Evolutionary conservation across 2,888 invertebrate genomes (phyloP).

Genomic region (Drosophila aldrichi): DNA sequence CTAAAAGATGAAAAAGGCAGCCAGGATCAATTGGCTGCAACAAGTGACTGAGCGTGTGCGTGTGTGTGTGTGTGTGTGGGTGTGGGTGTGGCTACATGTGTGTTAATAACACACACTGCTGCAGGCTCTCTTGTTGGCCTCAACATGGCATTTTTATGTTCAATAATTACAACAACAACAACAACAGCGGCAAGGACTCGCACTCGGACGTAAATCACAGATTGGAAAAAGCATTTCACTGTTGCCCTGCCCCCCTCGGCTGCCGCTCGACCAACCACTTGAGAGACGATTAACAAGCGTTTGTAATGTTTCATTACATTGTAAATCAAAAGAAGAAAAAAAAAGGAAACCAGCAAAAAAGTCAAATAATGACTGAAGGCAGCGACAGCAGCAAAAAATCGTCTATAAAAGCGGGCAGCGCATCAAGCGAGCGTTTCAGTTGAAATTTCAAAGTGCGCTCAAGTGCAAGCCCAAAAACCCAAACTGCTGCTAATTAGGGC

Average conservation of each 20-base stretch:
- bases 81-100: conserved; percentile 13
- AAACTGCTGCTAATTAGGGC: conserved; percentile 32
- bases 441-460: conserved; percentile 66
- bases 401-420: conserved; percentile 71
- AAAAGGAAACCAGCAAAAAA: conserved; percentile 11
- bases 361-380: conserved; percentile 17
- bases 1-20: conserved; percentile 27
- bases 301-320: conserved; percentile 78
- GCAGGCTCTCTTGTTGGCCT: conserved; percentile 56
- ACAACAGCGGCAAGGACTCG: conserved; percentile 23
- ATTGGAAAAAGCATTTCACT: conserved; percentile 77
- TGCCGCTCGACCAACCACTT: conserved; percentile 27
- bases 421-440: conserved; percentile 70
- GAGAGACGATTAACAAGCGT: conserved; percentile 76
- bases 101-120: conserved; percentile 68
- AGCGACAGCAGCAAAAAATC: conserved; percentile 10
- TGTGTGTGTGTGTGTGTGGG: background rate
- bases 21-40: conserved; percentile 52
- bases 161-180: conserved; percentile 76
- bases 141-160: conserved; percentile 74
- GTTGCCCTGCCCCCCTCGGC: conserved; percentile 35
- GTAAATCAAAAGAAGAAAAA: conserved; percentile 53
- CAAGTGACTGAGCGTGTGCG: conserved; percentile 17
- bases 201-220: conserved; percentile 59
- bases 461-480: conserved; percentile 37